These are phyloP conservation scores for Crematogaster levior DNA, from an alignment of 2,888 invertebrate genomes.

Conservation along the genomic window DNA sequence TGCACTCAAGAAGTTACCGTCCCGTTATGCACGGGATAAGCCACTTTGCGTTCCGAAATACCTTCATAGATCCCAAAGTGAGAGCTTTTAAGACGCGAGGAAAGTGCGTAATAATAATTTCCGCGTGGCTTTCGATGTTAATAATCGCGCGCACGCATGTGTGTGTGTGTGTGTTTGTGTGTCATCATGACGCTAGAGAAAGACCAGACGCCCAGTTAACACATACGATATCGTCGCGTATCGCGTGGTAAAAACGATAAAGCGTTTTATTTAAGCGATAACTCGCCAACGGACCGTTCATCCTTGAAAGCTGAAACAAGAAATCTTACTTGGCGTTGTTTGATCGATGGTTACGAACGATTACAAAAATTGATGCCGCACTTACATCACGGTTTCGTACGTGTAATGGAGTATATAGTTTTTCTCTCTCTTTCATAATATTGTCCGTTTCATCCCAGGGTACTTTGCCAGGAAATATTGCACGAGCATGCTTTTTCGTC, in stretches of 20 bases:
- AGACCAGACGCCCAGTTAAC: constrained; percentile 1
- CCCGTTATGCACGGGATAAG: neutral
- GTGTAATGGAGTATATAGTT: neutral
- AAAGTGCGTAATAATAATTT: neutral
- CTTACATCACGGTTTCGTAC: neutral
- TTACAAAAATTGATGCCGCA: constrained; percentile 30
- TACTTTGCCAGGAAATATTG: neutral
- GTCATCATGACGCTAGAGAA: neutral
- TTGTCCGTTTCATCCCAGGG: neutral
- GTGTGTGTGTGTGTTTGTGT: neutral
- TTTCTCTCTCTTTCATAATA: neutral
- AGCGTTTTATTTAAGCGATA: constrained; percentile 35
- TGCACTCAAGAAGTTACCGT: neutral
- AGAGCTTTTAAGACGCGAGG: neutral
- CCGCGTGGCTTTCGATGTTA: neutral
- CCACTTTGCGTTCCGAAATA: neutral
- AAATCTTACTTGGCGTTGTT: constrained; percentile 27
- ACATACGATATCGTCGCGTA: constrained; percentile 13
- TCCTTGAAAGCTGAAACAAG: constrained; percentile 34
- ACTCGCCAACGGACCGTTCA: neutral
- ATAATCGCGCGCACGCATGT: neutral
- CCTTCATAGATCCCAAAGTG: neutral
- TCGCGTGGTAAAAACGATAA: constrained; percentile 26
- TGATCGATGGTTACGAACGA: constrained; percentile 38
- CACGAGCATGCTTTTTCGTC: neutral